Evolutionary conservation across 2,113 vertebrate genomes (phyloP).

Genomic region (Rhabdornis inornatus): DNA sequence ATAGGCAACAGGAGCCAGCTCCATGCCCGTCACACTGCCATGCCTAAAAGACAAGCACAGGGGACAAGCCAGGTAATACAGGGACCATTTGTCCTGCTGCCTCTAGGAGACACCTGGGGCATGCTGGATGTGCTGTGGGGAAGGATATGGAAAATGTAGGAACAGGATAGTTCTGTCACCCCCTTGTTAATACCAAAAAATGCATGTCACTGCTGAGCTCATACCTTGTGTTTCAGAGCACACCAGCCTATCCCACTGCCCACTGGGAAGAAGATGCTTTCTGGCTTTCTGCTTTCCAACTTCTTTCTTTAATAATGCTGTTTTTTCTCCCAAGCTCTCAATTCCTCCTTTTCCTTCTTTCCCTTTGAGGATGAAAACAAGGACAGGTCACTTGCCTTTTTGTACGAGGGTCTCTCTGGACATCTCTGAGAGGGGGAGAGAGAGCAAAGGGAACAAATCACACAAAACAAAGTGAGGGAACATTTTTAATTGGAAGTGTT

Average conservation of each 20-base stretch:
- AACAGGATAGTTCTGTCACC: background rate
- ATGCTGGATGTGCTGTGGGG: background rate
- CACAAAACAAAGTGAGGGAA: slow-evolving; percentile 58
- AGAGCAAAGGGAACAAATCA: slow-evolving; percentile 32
- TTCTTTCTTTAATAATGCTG: background rate
- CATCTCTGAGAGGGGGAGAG: slow-evolving; percentile 29
- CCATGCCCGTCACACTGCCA: background rate
- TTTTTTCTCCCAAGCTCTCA: background rate
- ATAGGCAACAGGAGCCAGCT: background rate
- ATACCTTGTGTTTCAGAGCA: background rate
- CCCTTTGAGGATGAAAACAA: slow-evolving; percentile 66
- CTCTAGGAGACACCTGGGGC: background rate
- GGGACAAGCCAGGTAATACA: background rate
- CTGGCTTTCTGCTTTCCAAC: background rate
- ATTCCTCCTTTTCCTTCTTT: slow-evolving; percentile 9
- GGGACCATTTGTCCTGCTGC: background rate
- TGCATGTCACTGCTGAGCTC: background rate
- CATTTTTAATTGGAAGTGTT: slow-evolving; percentile 71
- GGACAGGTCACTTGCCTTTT: slow-evolving; percentile 75
- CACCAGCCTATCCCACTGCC: background rate
- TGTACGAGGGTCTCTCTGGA: slow-evolving; percentile 56
- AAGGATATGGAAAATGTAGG: background rate
- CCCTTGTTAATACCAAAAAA: background rate
- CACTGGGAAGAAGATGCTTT: background rate
- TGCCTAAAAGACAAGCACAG: background rate